These are phyloP conservation scores for Pedicia rivosa DNA, from an alignment of 2,888 invertebrate genomes.

Conservation along the genomic window DNA sequence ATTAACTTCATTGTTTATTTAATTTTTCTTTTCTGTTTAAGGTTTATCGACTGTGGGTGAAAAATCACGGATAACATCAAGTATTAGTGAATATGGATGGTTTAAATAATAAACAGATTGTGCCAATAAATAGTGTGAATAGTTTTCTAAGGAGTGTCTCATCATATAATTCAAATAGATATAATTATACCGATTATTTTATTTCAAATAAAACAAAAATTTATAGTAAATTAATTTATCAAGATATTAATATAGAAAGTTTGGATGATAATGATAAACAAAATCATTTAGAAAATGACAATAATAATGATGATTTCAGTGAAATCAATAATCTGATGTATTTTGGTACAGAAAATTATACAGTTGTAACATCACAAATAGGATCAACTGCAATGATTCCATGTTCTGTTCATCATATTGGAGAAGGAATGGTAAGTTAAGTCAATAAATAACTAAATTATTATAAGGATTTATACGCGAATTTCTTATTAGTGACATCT, in stretches of 20 bases:
- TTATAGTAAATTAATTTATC: constrained; percentile 5
- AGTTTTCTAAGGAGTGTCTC: too few species aligned
- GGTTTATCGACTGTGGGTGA: too few species aligned
- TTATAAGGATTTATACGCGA: too few species aligned
- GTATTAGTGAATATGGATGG: too few species aligned
- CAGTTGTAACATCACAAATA: constrained; percentile 64
- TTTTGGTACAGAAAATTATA: constrained; percentile 72
- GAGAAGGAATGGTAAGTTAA: constrained; percentile 80
- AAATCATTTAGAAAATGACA: neutral
- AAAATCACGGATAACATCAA: too few species aligned
- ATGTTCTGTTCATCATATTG: constrained; percentile 70
- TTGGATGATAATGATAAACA: constrained; percentile 1
- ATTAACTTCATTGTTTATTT: too few species aligned
- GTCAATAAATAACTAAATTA: too few species aligned
- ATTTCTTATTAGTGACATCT: too few species aligned
- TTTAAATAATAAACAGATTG: too few species aligned
- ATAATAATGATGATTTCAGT: constrained; percentile 4
- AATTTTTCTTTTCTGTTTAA: too few species aligned
- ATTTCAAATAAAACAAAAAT: constrained; percentile 3
- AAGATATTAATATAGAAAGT: constrained; percentile 4
- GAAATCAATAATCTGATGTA: constrained; percentile 38
- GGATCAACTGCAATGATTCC: constrained; percentile 72
- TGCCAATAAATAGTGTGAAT: too few species aligned
- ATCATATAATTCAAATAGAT: too few species aligned
- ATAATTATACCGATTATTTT: constrained; percentile 4